Base-by-base conservation (phyloP, 2,113 vertebrate species). In the Thomomys bottae region DNA sequence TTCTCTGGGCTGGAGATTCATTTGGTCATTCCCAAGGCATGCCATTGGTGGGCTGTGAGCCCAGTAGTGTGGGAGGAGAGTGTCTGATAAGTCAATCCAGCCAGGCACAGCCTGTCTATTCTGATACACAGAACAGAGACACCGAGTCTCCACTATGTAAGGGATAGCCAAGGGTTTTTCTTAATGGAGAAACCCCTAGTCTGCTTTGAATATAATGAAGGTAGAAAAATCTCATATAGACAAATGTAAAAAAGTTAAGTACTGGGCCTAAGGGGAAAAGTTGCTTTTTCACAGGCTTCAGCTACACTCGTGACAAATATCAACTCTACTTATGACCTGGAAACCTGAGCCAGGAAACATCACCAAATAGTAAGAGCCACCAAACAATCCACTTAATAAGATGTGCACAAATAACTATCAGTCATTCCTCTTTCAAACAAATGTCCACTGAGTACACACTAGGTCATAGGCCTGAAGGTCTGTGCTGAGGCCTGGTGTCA, bases 291-390 rank as follows among this genome's bases (percentile, higher is more conserved):
- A n/a, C 28, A 57, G 59, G 32, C 49, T 57, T 11, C 9, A 7
- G 2, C 30, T 66, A 59, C 45, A 59, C 76, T 61, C 34, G 61
- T 5, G 0, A 9, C 32, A 59, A 49, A 40, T 78, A 38, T 49
- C 32, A 59, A 70, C 85, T 64, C 83, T 87, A 94, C 85, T 87
- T 80, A 66, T 20, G 54, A 24, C 73, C 75, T 40, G 45, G 75
- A 87, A 34, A 73, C 20, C 1, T 8, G 28, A 49, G n/a, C 76
- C 90, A 85, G 81, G 59, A 90, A 85, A 42, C 26, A 1, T 45
- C 61, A 49, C 54, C 82, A 71, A 79, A 54, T 8, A 79, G 28
- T 64, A 63, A 88, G 26, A 83, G 14, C 30, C 49, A 76, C 59
- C 63, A 81, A 90, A 87, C 11, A 76, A 63, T n/a, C 75, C 23